Base-by-base conservation (phyloP, 2,797 vertebrate species). In the Podargus strigoides region DNA sequence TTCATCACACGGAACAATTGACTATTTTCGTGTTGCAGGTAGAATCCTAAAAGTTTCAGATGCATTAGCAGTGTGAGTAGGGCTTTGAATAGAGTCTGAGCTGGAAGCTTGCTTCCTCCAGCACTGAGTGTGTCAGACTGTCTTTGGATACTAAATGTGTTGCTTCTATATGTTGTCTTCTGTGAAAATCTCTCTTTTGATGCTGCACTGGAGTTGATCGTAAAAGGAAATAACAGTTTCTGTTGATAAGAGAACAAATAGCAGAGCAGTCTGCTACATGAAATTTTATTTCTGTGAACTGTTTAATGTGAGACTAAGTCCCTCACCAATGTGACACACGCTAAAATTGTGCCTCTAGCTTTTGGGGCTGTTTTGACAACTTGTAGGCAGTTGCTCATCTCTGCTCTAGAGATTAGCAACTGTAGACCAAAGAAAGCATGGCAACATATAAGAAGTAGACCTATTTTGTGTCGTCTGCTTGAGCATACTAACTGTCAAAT, bases 41-140 rank as follows among this genome's bases (percentile, higher is more conserved):
- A 50, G 24, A 19, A 32, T 78, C 26, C 23, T 36, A 0, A 11
- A 59, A 85, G 21, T 55, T 30, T 37, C 14, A 42, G 3, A 34
- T 60, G 24, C 5, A 3, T 63, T 74, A 47, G 20, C 24, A 50
- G 0, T n/a, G 10, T 1, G 2, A 21, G 21, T 11, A 64, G 44
- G 49, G 15, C 80, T 83, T 87, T 63, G 56, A 83, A 34, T 55
- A 0, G 0, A 68, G 32, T 8, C 27, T 32, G 26, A 73, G 4
- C 18, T 77, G 34, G 15, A 34, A 78, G 13, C 22, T 87, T 3
- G 1, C 3, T 59, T 70, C 58, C 3, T 10, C 22, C 14, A 37
- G 7, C 26, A 8, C 22, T 44, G 0, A 0, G 22, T 47, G 30
- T 12, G 4, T 81, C 47, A 80, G 69, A 4, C 39, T 0, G 0